Conservation (phyloP, 2,113 vertebrate genomes). For the Menura novaehollandiae region DNA sequence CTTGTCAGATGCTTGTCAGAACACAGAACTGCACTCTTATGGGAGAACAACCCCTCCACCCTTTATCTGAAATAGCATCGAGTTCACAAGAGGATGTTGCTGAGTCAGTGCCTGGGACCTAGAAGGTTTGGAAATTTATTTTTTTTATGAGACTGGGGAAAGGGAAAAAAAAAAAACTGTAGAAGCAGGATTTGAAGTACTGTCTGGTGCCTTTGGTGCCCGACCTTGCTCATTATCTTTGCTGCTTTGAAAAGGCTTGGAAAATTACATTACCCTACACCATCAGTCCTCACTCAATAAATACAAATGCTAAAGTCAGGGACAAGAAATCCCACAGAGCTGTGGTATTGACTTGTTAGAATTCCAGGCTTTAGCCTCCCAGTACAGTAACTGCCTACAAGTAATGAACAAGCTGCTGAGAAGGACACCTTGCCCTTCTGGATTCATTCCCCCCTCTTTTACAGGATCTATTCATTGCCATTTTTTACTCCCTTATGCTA, state of each 20-base stretch:
- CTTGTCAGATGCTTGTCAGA: not conserved
- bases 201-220: constrained; percentile 42
- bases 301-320: constrained; percentile 2
- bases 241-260: constrained; percentile 55
- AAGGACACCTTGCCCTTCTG: constrained; percentile 21
- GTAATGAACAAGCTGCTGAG: not conserved
- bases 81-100: not conserved
- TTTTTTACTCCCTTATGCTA: not conserved
- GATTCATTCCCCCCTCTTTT: not conserved
- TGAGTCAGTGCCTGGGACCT: not conserved
- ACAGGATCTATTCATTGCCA: not conserved
- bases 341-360: constrained; percentile 3
- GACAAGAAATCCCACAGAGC: not conserved
- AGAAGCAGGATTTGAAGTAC: not conserved
- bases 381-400: constrained; percentile 38
- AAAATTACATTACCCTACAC: constrained; percentile 72
- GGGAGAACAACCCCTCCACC: not conserved
- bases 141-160: not conserved
- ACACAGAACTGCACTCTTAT: not conserved
- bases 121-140: not conserved
- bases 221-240: constrained; percentile 75
- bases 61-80: not conserved
- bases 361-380: constrained; percentile 21
- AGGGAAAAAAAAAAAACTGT: not conserved
- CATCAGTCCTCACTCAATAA: constrained; percentile 55